Conservation (phyloP, 2,113 vertebrate species). For the Eubucco bourcierii region DNA sequence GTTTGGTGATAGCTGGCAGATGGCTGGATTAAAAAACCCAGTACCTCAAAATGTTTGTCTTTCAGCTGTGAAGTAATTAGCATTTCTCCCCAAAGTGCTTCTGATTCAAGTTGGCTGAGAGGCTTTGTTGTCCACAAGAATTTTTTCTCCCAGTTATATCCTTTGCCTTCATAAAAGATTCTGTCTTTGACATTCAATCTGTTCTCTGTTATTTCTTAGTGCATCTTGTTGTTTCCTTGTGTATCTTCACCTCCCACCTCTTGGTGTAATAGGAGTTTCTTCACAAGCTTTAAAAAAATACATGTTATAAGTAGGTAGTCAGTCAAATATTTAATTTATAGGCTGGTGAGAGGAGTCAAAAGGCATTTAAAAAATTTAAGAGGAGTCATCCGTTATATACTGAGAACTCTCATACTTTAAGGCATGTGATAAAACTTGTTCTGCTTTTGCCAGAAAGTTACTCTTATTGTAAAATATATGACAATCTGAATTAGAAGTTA, state of each 20-base stretch:
- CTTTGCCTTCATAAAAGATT: not conserved
- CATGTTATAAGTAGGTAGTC: not conserved
- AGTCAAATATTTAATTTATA: not conserved
- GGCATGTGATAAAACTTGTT: constrained; percentile 7
- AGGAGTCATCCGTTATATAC: not conserved
- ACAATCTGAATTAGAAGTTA: not conserved
- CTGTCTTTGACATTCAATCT: not conserved
- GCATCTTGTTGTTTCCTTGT: not conserved
- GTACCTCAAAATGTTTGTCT: not conserved
- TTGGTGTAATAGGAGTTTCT: not conserved
- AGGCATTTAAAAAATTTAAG: not conserved
- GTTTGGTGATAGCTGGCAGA: not conserved
- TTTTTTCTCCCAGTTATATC: not conserved
- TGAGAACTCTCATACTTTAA: not conserved
- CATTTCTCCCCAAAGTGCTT: not conserved
- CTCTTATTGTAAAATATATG: not conserved
- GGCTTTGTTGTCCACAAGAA: not conserved
- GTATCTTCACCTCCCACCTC: not conserved
- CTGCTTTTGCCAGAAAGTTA: not conserved
- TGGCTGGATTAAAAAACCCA: not conserved
- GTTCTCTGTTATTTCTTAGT: not conserved
- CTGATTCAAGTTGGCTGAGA: not conserved
- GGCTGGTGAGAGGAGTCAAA: not conserved
- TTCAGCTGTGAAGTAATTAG: not conserved
- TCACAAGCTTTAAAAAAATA: not conserved